Evolutionary conservation across 2,888 invertebrate genomes (phyloP), one percentile per base, ranked within the genome.

Genomic region (Spialia ferax): DNA sequence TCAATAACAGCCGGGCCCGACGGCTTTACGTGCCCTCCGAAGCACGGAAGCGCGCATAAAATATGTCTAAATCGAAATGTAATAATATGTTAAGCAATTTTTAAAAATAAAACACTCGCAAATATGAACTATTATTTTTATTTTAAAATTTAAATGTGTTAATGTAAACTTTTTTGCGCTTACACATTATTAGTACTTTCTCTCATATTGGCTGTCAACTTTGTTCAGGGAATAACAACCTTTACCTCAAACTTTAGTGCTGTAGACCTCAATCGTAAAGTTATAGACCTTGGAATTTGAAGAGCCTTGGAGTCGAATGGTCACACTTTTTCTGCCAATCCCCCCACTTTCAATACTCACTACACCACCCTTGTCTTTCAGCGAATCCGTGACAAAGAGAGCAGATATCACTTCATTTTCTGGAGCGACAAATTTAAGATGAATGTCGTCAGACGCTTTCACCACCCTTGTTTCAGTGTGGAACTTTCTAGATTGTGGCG

Each of bases 221-320:
- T 76, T 71, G 60, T 79, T 76, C 5, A 73, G 73, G 1, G 70
- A 52, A 18, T 72, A 59, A 0, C 79, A 78, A 0, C 85, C 86
- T 72, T 87, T 74, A 84, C 2, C 77, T 75, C 1, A 73, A 73
- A 26, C 75, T 83, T 83, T 76, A 18, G 71, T 79, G 0, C 82
- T 83, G 54, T 78, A 93, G 13, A 93, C 91, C 74, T 91, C 89
- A 10, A 93, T 78, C 69, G 79, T 73, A 68, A 93, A 93, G 61
- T 81, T 88, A 67, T 90, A 92, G 0, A 92, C 93, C 70, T 91
- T 78, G 5, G 93, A 73, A 23, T 91, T 78, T 0, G 83, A 77
- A 0, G 92, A 91, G 70, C 91, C 92, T 45, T 87, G 86, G 54
- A 93, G 55, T 0, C 74, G 82, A 3, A 93, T 77, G 0, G 88